Evolutionary conservation across 2,113 vertebrate species (phyloP).

Genomic region (Corythoichthys haematopterus): DNA sequence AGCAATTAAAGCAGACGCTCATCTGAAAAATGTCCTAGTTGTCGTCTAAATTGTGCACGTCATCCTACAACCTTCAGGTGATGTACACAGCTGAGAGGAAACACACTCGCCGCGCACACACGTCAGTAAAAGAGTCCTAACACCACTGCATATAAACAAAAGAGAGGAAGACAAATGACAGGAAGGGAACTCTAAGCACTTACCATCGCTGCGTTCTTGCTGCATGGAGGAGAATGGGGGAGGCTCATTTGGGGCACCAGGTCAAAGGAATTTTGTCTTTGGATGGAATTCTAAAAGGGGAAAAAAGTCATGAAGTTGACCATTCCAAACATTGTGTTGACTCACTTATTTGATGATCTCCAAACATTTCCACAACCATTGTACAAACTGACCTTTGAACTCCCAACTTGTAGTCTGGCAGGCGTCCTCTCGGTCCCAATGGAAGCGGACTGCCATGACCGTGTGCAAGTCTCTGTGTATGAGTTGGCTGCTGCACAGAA

Average conservation of each 20-base stretch:
- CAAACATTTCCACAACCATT: constrained; percentile 14
- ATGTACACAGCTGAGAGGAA: constrained; percentile 3
- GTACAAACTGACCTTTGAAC: constrained; percentile 74
- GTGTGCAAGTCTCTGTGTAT: constrained; percentile 77
- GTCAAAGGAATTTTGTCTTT: constrained; percentile 74
- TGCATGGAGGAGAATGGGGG: constrained; percentile 71
- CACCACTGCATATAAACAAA: constrained; percentile 26
- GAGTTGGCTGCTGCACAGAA: constrained; percentile 69
- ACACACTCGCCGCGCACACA: constrained; percentile 15
- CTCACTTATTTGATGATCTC: constrained; percentile 4
- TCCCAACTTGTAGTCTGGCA: constrained; percentile 63
- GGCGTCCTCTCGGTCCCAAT: constrained; percentile 66
- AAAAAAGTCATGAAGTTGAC: constrained; percentile 23
- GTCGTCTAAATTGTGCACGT: neutral
- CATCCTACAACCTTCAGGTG: neutral
- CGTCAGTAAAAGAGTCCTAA: constrained; percentile 16
- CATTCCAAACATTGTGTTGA: constrained; percentile 4
- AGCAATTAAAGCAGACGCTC: neutral
- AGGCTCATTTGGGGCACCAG: constrained; percentile 68
- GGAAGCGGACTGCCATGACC: constrained; percentile 68
- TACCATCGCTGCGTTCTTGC: constrained; percentile 78
- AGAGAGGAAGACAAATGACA: constrained; percentile 31
- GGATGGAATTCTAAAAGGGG: constrained; percentile 67
- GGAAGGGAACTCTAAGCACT: constrained; percentile 50
- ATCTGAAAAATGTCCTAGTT: neutral